A percentile compares a stretch with the other conserved stretches of the same genome.
phyloP scores from a whole-genome alignment of 2,113 vertebrate genomes.

The Colinus virginianus region DNA sequence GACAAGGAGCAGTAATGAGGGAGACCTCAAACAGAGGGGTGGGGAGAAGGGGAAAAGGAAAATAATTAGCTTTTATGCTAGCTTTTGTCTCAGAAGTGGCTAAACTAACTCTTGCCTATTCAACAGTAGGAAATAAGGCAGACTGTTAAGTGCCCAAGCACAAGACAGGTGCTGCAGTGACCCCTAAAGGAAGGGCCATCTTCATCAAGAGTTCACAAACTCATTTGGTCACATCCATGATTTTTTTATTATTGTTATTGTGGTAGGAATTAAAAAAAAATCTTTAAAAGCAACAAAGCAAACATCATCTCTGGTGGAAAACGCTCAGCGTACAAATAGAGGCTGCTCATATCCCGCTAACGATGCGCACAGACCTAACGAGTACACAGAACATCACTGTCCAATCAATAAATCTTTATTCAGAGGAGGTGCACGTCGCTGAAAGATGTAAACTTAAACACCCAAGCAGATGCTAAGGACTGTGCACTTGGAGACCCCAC shows the following conservation, averaged over 20 bases:
- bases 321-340: neutral
- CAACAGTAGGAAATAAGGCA: neutral
- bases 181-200: neutral
- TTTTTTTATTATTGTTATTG: neutral
- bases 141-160: neutral
- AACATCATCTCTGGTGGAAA: neutral
- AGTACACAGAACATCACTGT: neutral
- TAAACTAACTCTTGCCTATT: neutral
- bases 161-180: neutral
- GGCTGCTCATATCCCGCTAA: neutral
- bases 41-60: neutral
- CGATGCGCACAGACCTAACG: fast-evolving
- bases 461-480: neutral
- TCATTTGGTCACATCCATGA: fast-evolving
- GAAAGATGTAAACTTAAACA: neutral
- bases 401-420: neutral
- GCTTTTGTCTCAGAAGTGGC: neutral
- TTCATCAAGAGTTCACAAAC: neutral
- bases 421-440: neutral
- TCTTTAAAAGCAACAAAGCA: neutral
- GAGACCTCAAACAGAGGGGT: neutral
- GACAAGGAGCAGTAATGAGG: neutral
- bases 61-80: neutral
- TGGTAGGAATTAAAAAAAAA: neutral
- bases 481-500: neutral